These are phyloP conservation scores for Eurytoma adleriae DNA, from an alignment of 2,888 invertebrate species.

Conservation along the genomic window DNA sequence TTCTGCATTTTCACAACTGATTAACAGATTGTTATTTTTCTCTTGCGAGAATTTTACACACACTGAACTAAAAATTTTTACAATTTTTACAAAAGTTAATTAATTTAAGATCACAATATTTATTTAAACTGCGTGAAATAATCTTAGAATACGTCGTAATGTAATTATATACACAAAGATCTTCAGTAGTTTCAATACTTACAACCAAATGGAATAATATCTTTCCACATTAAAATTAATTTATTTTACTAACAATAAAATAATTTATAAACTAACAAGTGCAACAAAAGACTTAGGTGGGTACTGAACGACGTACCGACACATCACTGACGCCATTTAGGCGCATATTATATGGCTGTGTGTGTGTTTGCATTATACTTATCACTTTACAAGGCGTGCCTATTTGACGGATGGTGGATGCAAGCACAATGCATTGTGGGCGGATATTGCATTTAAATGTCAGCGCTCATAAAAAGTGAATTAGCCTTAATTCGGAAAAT, in stretches of 20 bases:
- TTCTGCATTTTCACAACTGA: slow-evolving; percentile 5
- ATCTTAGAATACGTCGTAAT: too few relatives aligned
- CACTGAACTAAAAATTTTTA: neutral
- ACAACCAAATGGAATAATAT: neutral
- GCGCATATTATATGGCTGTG: neutral
- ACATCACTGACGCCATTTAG: neutral
- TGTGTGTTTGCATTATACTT: neutral
- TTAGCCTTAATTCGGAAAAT: too few relatives aligned
- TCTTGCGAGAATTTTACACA: neutral
- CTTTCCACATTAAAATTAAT: neutral
- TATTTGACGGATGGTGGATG: neutral
- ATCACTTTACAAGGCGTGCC: neutral
- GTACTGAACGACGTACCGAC: slow-evolving; percentile 3
- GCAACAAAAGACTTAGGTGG: neutral
- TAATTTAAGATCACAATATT: neutral
- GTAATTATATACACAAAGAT: too few relatives aligned
- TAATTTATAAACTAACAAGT: neutral
- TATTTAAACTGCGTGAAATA: neutral
- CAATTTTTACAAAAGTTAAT: neutral
- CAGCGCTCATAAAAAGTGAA: too few relatives aligned
- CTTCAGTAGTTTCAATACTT: neutral
- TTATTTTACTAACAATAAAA: neutral
- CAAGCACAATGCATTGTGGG: too few relatives aligned
- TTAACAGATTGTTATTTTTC: neutral
- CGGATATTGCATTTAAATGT: too few relatives aligned